Conservation (phyloP, 2,888 invertebrate genomes). For the Ectemnius lituratus region DNA sequence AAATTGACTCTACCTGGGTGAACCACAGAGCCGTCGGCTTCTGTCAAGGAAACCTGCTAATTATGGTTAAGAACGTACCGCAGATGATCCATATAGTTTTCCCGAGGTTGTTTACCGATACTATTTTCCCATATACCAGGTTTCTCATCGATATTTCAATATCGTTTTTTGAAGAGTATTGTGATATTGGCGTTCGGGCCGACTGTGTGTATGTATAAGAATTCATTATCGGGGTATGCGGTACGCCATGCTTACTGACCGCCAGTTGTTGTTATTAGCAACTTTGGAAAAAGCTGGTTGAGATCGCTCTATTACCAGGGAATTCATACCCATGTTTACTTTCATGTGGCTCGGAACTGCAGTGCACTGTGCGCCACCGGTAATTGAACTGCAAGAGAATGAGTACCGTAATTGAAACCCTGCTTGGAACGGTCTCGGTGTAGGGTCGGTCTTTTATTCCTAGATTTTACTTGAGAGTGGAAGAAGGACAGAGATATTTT, state of each 20-base stretch:
- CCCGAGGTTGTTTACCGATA: no score
- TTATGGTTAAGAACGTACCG: no score
- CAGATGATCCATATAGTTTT: no score
- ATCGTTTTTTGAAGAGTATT: neutral
- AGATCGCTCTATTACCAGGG: neutral
- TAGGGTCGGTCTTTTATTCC: neutral
- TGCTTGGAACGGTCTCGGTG: neutral
- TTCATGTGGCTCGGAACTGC: neutral
- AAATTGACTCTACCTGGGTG: no score
- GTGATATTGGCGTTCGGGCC: no score
- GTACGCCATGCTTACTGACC: neutral
- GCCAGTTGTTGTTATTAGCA: neutral
- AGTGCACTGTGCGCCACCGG: neutral
- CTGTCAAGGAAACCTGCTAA: no score
- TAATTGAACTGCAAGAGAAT: neutral
- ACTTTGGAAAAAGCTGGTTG: neutral
- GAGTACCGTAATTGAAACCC: neutral
- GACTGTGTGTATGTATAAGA: neutral
- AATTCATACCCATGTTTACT: neutral
- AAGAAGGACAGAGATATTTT: constrained; percentile 10
- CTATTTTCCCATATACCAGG: neutral
- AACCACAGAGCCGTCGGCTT: no score
- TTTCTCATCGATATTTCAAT: neutral
- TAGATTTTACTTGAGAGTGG: neutral
- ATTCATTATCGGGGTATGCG: neutral